Conservation (phyloP, 2,797 vertebrate genomes). For the Enteromius thamalakanensis region DNA sequence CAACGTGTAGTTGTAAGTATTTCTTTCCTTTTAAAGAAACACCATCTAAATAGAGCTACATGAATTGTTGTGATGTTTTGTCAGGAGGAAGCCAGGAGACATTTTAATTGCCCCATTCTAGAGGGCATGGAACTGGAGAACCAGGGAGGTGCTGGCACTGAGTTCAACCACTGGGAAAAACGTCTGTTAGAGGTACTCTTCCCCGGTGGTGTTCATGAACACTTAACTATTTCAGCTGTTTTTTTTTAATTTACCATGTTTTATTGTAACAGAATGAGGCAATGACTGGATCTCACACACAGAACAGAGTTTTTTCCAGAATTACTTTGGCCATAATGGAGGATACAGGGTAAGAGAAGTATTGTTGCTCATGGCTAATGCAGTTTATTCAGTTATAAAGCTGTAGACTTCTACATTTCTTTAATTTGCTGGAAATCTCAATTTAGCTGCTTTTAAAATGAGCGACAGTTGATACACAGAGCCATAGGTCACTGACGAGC, state of each 20-base stretch:
- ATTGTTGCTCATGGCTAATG: background rate
- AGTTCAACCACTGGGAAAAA: constrained; percentile 98
- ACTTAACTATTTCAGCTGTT: too few species aligned
- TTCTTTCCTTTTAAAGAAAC: background rate
- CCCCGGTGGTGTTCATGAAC: background rate
- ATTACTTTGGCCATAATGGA: constrained; percentile 98
- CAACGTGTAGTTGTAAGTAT: constrained; percentile 90
- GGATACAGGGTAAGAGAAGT: constrained; percentile 87
- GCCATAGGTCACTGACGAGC: too few species aligned
- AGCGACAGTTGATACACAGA: too few species aligned
- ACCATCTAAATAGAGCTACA: background rate
- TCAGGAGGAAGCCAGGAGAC: constrained; percentile 91
- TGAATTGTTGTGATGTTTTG: constrained; percentile 31
- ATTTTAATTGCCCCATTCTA: constrained; percentile 89
- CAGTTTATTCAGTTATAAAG: background rate
- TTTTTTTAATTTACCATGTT: background rate
- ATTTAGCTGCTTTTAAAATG: too few species aligned
- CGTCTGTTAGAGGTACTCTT: constrained; percentile 87
- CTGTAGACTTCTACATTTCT: background rate
- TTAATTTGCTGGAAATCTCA: too few species aligned
- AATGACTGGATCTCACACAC: constrained; percentile 98
- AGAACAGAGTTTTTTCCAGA: constrained; percentile 94
- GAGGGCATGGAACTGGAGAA: constrained; percentile 99
- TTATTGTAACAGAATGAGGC: constrained; percentile 90
- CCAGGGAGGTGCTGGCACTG: constrained; percentile 93